These are phyloP conservation scores for Rotaria socialis DNA, from an alignment of 2,888 invertebrate genomes.

Conservation along the genomic window DNA sequence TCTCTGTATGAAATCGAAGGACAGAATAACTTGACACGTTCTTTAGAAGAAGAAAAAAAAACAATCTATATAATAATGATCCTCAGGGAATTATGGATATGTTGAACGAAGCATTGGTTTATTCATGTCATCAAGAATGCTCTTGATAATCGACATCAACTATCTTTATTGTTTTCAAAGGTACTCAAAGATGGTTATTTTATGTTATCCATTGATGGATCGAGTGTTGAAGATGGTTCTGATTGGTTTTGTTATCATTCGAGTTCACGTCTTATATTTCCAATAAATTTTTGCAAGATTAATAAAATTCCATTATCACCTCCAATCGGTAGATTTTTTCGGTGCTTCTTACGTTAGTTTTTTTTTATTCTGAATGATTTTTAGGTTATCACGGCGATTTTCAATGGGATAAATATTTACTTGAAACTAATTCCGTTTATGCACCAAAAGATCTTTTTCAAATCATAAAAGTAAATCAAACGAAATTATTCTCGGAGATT, in stretches of 20 bases:
- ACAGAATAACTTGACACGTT: no score
- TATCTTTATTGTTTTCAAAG: background rate
- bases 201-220: conserved; percentile 91
- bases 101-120: no score
- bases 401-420: conserved; percentile 73
- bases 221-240: conserved; percentile 67
- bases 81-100: no score
- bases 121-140: no score
- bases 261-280: conserved; percentile 86
- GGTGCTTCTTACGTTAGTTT: no score
- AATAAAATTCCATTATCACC: conserved; percentile 79
- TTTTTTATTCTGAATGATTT: no score
- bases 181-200: conserved; percentile 81
- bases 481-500: background rate
- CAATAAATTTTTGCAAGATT: conserved; percentile 83
- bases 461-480: conserved; percentile 59
- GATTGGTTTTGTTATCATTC: conserved; percentile 97
- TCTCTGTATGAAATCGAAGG: no score
- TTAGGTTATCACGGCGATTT: conserved; percentile 67
- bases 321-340: conserved; percentile 65
- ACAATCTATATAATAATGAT: no score
- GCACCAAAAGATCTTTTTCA: conserved; percentile 74
- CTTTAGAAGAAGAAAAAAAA: no score
- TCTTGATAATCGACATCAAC: no score
- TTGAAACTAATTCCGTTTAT: conserved; percentile 66